A percentile compares a stretch with the other conserved stretches of the same genome.
These are phyloP conservation scores for Bettongia penicillata DNA, from an alignment of 2,113 vertebrate genomes.

Conservation along the genomic window DNA sequence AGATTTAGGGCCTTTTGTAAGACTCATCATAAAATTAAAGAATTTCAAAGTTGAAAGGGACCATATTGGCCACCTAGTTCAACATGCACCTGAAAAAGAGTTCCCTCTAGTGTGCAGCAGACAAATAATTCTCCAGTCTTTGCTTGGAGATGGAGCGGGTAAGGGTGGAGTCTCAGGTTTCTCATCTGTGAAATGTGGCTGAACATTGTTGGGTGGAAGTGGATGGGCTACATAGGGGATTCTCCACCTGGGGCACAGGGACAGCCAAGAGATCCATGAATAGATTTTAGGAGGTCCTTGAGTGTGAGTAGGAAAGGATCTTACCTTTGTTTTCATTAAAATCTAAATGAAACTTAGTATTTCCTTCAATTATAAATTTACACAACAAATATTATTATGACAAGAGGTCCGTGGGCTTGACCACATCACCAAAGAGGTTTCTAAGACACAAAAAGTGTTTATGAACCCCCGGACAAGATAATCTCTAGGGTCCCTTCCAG, in stretches of 20 bases:
- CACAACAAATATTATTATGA: background rate
- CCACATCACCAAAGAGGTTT: background rate
- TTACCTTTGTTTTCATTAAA: background rate
- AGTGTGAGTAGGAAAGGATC: background rate
- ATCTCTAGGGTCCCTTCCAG: background rate
- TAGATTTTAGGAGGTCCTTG: background rate
- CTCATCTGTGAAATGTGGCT: background rate
- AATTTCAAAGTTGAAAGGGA: background rate
- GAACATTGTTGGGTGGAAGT: background rate
- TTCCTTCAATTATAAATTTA: background rate
- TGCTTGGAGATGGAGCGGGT: background rate
- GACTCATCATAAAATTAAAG: background rate
- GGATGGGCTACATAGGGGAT: background rate
- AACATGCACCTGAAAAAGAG: background rate
- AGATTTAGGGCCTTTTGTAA: background rate
- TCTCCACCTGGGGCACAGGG: background rate
- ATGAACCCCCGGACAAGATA: background rate
- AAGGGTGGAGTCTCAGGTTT: background rate
- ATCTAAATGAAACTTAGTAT: background rate
- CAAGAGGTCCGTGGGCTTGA: background rate
- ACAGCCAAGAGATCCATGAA: too few species aligned
- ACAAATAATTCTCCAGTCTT: background rate
- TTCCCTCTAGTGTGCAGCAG: background rate
- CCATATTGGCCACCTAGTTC: background rate
- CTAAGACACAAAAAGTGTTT: background rate